Base-by-base conservation (phyloP, 1,140 invertebrate species). In the Drosophila quadrilineata region DNA sequence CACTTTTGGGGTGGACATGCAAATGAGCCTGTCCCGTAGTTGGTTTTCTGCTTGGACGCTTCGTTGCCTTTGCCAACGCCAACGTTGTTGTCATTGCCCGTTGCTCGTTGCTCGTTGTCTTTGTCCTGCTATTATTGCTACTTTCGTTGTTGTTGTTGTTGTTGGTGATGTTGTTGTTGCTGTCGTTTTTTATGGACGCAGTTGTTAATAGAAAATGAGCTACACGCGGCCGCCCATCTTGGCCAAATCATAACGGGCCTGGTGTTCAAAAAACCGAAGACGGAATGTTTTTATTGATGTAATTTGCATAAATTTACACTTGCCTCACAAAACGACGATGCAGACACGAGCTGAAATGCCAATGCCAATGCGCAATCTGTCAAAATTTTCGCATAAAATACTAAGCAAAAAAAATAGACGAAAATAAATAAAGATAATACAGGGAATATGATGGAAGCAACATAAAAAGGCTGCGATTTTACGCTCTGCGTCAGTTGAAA, bases 151-250 rank as follows among this genome's bases (percentile, higher is more conserved):
- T n/a, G 1, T 12, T 49, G 29, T 12, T 33, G 46, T 31, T 33
- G 45, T 10, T 33, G n/a, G n/a, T n/a, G n/a, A n/a, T n/a, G 17
- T 31, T 48, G 12, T 53, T 50, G 33, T 49, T 24, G 73, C 60
- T 70, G 56, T 73, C 56, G 70, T 85, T 80, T 84, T n/a, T 84
- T 85, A 84, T 84, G 79, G 66, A 74, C 79, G 62, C 79, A 84
- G 79, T 84, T 84, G 79, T 84, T 84, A 84, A 84, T 84, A 84
- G 79, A 84, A 84, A 84, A 84, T 85, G 79, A 84, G 79, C 79
- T 76, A 75, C 72, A 75, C 76, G 73, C 77, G 59, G 77, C 63
- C 65, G 71, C 67, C 63, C 77, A 77, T 69, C 76, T 84, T 84
- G 73, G 76, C 69, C 74, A 71, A 84, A 85, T 79, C 79, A 84